Evolutionary conservation across 2,113 vertebrate genomes (phyloP).

Genomic region (Podocnemis expansa): DNA sequence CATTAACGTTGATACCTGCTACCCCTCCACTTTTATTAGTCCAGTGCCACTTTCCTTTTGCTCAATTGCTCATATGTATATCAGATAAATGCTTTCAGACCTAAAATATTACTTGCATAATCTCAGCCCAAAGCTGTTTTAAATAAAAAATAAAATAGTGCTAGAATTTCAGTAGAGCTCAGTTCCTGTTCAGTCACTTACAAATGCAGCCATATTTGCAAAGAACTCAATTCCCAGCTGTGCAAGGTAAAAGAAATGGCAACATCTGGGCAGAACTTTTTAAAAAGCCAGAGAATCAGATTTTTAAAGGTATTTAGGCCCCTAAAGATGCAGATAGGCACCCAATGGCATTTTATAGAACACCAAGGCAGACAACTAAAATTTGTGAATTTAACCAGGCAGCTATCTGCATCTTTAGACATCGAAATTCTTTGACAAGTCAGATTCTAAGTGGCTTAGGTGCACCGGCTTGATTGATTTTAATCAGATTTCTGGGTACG

Average conservation of each 20-base stretch:
- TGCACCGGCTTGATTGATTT: not conserved
- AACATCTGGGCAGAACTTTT: not conserved
- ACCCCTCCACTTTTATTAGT: not conserved
- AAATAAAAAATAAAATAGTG: not conserved
- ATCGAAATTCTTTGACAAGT: not conserved
- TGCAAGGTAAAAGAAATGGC: not conserved
- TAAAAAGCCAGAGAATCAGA: fast-evolving
- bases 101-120: not conserved
- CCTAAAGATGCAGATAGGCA: not conserved
- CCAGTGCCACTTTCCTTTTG: not conserved
- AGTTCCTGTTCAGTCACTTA: not conserved
- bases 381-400: fast-evolving
- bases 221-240: not conserved
- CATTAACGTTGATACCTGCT: fast-evolving
- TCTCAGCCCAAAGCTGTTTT: not conserved
- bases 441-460: not conserved
- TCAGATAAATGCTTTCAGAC: not conserved
- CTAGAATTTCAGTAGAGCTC: not conserved
- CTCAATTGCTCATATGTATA: not conserved
- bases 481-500: not conserved
- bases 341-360: not conserved
- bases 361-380: not conserved
- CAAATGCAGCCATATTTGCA: not conserved
- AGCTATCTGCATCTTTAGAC: not conserved
- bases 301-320: not conserved